Evolutionary conservation across 2,797 vertebrate species (phyloP).

Genomic region (Tarsius wallacei): DNA sequence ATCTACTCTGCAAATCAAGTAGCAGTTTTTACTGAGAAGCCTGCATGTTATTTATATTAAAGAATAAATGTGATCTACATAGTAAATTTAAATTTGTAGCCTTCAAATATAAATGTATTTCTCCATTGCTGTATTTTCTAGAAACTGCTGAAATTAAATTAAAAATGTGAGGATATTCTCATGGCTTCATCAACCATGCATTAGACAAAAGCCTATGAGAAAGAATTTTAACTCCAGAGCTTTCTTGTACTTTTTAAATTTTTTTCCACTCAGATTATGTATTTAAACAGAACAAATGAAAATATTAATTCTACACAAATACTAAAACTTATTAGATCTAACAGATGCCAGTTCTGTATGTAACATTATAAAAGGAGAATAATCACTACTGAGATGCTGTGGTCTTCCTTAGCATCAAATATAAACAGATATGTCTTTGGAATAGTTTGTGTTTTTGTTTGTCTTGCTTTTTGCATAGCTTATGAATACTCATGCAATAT

Average conservation of each 20-base stretch:
- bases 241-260: background rate
- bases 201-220: conserved; percentile 23
- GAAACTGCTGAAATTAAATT: conserved; percentile 65
- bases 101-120: conserved; percentile 39
- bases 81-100: conserved; percentile 58
- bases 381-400: background rate
- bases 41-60: conserved; percentile 9
- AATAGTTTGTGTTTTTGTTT: background rate
- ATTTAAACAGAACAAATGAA: background rate
- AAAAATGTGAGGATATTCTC: conserved; percentile 49
- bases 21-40: conserved; percentile 21
- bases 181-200: conserved; percentile 30
- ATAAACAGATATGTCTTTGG: background rate
- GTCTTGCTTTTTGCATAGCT: background rate
- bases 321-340: background rate
- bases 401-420: background rate
- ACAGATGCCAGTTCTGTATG: background rate
- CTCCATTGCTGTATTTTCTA: conserved; percentile 59
- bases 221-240: background rate
- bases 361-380: background rate
- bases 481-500: background rate
- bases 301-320: background rate
- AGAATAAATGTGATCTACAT: conserved; percentile 53
- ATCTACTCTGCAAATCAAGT: conserved; percentile 51
- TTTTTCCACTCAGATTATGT: background rate